A percentile compares a stretch with the other conserved stretches of the same genome.
Conservation (phyloP, 1,140 invertebrate genomes). For the Orius insidiosus region DNA sequence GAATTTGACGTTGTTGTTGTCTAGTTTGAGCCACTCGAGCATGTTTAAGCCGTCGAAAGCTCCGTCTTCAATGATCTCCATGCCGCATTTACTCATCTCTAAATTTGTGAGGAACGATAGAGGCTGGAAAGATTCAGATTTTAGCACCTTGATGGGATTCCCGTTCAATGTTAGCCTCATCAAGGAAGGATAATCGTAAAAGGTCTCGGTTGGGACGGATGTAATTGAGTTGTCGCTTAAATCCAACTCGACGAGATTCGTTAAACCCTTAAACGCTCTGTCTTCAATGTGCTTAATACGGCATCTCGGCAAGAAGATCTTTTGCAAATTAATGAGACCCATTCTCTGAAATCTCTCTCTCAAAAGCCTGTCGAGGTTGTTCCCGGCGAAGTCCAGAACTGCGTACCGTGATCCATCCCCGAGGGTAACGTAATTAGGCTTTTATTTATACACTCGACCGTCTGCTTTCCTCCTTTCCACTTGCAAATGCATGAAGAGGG, state of each 20-base stretch:
- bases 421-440: conserved; percentile 55
- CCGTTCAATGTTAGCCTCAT: conserved; percentile 63
- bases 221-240: conserved; percentile 63
- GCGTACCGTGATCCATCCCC: conserved; percentile 69
- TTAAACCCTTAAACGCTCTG: conserved; percentile 60
- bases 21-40: conserved; percentile 66
- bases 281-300: conserved; percentile 57
- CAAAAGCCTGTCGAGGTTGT: conserved; percentile 55
- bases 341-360: conserved; percentile 58
- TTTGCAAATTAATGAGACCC: conserved; percentile 68
- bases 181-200: conserved; percentile 54
- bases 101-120: conserved; percentile 57
- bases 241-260: conserved; percentile 77
- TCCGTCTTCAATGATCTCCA: conserved; percentile 54
- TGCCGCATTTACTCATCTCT: conserved; percentile 62
- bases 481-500: conserved; percentile 65
- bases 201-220: conserved; percentile 55
- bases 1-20: conserved; percentile 58
- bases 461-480: conserved; percentile 82
- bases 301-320: conserved; percentile 62
- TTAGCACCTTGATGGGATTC: conserved; percentile 58
- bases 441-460: conserved; percentile 66
- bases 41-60: conserved; percentile 65
- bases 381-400: conserved; percentile 73
- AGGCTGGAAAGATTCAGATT: conserved; percentile 54